Evolutionary conservation across 2,113 vertebrate species (phyloP).

Genomic region (Hydropotes inermis): DNA sequence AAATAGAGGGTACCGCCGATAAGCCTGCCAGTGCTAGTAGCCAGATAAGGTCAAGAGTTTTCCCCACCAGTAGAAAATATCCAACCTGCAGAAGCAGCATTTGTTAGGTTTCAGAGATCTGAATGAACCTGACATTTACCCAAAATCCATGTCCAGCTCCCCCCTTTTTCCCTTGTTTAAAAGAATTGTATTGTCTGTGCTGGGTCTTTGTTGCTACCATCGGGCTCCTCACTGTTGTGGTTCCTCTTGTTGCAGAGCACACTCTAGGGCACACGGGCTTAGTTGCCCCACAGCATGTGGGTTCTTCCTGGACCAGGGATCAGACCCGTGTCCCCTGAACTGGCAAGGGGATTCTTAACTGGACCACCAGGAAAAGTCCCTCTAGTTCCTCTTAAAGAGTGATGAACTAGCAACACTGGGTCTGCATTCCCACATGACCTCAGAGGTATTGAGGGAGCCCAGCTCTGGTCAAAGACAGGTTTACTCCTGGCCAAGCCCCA

Average conservation of each 20-base stretch:
- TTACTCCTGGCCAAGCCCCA: not conserved
- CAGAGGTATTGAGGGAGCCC: not conserved
- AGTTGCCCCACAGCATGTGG: not conserved
- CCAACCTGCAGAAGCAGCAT: not conserved
- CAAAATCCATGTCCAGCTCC: not conserved
- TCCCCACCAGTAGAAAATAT: fast-evolving
- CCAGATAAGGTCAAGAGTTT: too few species aligned
- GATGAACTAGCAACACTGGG: too few species aligned
- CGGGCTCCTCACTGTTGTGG: not conserved
- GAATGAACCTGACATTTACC: not conserved
- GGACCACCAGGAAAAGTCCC: not conserved
- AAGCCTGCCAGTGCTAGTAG: not conserved
- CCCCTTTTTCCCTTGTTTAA: too few species aligned
- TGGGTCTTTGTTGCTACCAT: not conserved
- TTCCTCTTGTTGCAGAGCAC: not conserved
- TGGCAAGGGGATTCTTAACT: not conserved
- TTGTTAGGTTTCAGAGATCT: not conserved
- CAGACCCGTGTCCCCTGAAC: not conserved
- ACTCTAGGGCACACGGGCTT: not conserved
- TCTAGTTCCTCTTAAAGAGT: not conserved
- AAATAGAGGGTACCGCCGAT: not conserved
- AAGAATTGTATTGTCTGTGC: not conserved
- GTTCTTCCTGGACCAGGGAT: not conserved
- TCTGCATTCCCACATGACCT: too few species aligned
- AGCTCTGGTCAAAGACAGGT: too few species aligned